phyloP scores from a whole-genome alignment of 64 coral and sea anemone species.

The Cladopsammia gracilis region DNA sequence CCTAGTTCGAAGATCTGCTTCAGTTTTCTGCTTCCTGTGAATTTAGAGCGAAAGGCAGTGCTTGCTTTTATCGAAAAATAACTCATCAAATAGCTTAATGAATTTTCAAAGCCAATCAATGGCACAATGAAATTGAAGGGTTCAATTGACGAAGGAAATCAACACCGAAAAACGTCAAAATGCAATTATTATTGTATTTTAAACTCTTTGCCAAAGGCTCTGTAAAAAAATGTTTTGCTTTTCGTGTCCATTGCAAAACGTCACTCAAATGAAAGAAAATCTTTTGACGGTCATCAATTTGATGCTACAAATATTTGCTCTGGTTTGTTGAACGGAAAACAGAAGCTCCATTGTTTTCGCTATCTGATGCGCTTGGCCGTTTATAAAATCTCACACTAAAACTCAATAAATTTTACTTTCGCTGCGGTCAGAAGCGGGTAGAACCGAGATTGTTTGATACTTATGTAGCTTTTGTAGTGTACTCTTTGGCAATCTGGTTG shows the following conservation, averaged over 20 bases:
- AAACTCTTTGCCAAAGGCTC: neutral
- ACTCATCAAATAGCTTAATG: no score
- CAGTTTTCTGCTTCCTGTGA: neutral
- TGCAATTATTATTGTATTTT: neutral
- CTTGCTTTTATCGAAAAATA: neutral
- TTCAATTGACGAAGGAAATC: neutral
- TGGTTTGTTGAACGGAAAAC: conserved; percentile 13
- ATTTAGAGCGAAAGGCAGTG: neutral
- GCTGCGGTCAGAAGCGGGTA: neutral
- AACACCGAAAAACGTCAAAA: neutral
- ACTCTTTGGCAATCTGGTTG: conserved; percentile 8
- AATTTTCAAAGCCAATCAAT: no score
- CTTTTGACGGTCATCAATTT: conserved; percentile 45
- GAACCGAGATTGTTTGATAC: neutral
- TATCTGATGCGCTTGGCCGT: neutral
- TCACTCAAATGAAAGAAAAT: conserved; percentile 46
- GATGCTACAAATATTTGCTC: conserved; percentile 43
- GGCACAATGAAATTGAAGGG: neutral
- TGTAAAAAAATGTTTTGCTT: neutral
- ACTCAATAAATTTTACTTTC: no score
- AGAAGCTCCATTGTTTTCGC: conserved; percentile 14
- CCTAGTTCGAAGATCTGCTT: neutral
- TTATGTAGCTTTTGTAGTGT: neutral
- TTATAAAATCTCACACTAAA: no score
- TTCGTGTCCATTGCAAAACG: conserved; percentile 1